Evolutionary conservation across 2,797 vertebrate genomes (phyloP).

Genomic region (Hydrolagus colliei): DNA sequence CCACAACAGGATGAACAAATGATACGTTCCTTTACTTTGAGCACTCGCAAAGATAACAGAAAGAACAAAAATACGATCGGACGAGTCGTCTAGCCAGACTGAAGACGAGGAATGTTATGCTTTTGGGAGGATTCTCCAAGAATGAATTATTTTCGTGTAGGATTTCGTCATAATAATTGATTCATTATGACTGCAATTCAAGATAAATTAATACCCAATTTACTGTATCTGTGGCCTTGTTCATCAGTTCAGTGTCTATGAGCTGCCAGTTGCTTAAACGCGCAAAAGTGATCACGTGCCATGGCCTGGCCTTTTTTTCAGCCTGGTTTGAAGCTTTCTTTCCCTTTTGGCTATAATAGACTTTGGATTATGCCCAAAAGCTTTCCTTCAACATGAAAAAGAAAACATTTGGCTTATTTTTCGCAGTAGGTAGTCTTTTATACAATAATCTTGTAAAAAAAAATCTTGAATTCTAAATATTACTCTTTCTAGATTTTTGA

Average conservation of each 20-base stretch:
- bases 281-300: conserved; percentile 69
- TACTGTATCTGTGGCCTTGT: conserved; percentile 79
- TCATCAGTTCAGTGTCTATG: conserved; percentile 87
- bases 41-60: conserved; percentile 42
- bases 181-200: conserved; percentile 42
- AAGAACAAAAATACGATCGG: conserved; percentile 49
- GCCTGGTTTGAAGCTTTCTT: conserved; percentile 63
- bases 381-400: conserved; percentile 79
- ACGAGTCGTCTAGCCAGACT: conserved; percentile 42
- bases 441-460: conserved; percentile 99
- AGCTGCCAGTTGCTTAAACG: conserved; percentile 70
- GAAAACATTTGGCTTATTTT: conserved; percentile 99
- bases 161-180: conserved; percentile 52
- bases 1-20: conserved; percentile 48
- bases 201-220: conserved; percentile 53
- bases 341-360: conserved; percentile 86
- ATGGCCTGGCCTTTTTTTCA: conserved; percentile 68
- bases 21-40: conserved; percentile 41
- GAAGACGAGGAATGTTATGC: conserved; percentile 35
- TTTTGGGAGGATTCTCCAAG: conserved; percentile 53
- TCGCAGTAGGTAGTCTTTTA: conserved; percentile 99
- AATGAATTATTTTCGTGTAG: conserved; percentile 50
- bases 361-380: conserved; percentile 90
- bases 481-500: conserved; percentile 99
- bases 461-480: conserved; percentile 99